Percentiles rank a stretch among this genome's conserved stretches.
These are phyloP conservation scores for Diachasma alloeum DNA, from an alignment of 1,140 invertebrate genomes.

Conservation along the genomic window DNA sequence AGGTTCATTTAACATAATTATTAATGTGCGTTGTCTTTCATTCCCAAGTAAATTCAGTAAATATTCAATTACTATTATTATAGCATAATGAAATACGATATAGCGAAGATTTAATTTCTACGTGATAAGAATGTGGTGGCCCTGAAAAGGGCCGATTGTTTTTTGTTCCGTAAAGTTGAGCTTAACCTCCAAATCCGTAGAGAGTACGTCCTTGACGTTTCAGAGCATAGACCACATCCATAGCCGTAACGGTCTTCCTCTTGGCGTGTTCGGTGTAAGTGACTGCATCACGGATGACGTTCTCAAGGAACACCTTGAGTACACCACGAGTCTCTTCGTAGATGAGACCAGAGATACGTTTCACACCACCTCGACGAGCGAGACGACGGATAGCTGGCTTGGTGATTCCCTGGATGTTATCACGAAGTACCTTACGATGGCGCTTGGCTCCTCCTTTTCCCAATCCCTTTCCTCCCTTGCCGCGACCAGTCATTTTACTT, in stretches of 20 bases:
- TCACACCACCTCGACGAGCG: neutral
- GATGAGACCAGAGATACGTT: neutral
- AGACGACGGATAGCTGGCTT: neutral
- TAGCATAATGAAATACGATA: neutral
- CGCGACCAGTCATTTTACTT: neutral
- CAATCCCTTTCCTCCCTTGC: neutral
- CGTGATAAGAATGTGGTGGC: neutral
- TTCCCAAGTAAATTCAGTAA: neutral
- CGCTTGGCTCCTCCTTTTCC: neutral
- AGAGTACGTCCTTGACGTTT: neutral
- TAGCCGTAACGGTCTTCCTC: neutral
- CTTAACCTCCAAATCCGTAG: neutral
- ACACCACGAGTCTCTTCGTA: neutral
- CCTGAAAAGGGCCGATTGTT: slow-evolving; percentile 11
- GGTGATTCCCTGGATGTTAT: neutral
- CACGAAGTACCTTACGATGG: neutral
- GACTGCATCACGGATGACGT: neutral
- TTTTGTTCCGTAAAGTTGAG: neutral
- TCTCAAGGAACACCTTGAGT: neutral
- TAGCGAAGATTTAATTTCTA: neutral
- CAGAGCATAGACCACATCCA: neutral
- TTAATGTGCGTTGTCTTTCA: too few relatives aligned
- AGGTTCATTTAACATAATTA: too few relatives aligned
- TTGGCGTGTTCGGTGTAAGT: neutral
- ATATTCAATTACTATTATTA: too few relatives aligned